A percentile compares a stretch with the other conserved stretches of the same genome.
Conservation (phyloP, 2,113 vertebrate species). For the Leptosomus discolor region DNA sequence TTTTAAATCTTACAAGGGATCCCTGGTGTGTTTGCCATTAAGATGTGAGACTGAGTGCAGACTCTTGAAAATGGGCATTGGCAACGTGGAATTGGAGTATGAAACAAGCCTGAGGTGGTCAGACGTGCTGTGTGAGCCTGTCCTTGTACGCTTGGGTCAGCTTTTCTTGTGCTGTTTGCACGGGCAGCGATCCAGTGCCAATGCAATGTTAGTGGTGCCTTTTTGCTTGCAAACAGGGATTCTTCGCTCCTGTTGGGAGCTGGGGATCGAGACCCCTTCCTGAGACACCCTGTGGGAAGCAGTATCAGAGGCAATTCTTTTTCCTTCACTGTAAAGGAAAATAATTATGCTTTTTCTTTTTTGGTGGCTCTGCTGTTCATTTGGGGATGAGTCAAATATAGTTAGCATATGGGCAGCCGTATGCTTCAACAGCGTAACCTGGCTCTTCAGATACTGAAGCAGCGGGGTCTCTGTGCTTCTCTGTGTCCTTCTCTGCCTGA, state of each 20-base stretch:
- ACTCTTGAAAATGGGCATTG: not conserved
- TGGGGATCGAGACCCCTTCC: not conserved
- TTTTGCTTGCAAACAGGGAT: not conserved
- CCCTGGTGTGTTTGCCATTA: not conserved
- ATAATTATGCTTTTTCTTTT: not conserved
- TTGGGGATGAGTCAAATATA: not conserved
- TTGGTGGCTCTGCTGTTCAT: not conserved
- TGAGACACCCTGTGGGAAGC: not conserved
- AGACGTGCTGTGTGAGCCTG: not conserved
- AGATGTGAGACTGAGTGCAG: not conserved
- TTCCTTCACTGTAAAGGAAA: not conserved
- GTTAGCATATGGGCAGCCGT: not conserved
- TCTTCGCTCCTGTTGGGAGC: not conserved
- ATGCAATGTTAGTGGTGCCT: too few relatives aligned
- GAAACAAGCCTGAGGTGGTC: not conserved
- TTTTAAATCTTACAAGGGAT: not conserved
- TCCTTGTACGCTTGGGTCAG: not conserved
- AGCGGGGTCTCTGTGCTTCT: not conserved
- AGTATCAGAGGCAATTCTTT: not conserved
- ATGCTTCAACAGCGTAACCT: not conserved
- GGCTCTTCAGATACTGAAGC: not conserved
- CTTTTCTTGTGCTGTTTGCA: not conserved
- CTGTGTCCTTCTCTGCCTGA: not conserved
- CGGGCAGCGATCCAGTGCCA: fast-evolving
- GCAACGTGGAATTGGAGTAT: fast-evolving